Percentiles rank a stretch among this genome's conserved stretches.
These are phyloP conservation scores for Polypedilum pembai DNA, from an alignment of 1,140 invertebrate species.

Conservation along the genomic window DNA sequence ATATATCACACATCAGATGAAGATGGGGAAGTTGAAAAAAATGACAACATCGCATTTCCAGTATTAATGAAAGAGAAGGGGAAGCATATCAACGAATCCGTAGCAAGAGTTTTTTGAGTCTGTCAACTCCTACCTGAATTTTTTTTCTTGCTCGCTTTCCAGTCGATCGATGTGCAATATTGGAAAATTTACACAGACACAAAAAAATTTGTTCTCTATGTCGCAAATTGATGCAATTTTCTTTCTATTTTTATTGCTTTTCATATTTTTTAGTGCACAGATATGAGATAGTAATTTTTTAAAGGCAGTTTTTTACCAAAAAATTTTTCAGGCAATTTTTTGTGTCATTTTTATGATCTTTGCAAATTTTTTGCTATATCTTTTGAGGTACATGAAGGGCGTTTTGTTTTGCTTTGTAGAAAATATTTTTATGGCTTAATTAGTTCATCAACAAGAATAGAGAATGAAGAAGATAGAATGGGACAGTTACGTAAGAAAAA, in stretches of 20 bases:
- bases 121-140: neutral
- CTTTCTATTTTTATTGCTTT: neutral
- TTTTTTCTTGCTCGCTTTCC: neutral
- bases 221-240: constrained; percentile 23
- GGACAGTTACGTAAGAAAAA: constrained; percentile 14
- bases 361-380: neutral
- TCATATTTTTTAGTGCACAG: neutral
- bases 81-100: neutral
- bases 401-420: neutral
- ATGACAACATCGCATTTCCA: no score
- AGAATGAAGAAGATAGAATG: neutral
- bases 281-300: constrained; percentile 22
- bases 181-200: neutral
- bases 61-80: neutral
- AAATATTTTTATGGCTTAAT: constrained; percentile 23
- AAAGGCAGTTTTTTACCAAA: neutral
- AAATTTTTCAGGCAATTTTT: no score
- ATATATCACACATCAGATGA: neutral
- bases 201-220: neutral
- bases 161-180: neutral
- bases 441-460: neutral
- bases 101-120: neutral
- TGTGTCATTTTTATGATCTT: no score
- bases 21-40: neutral
- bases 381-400: neutral